Evolutionary conservation across 1,140 invertebrate genomes (phyloP), one percentile per base, ranked within the genome.

Genomic region (Homarus americanus): DNA sequence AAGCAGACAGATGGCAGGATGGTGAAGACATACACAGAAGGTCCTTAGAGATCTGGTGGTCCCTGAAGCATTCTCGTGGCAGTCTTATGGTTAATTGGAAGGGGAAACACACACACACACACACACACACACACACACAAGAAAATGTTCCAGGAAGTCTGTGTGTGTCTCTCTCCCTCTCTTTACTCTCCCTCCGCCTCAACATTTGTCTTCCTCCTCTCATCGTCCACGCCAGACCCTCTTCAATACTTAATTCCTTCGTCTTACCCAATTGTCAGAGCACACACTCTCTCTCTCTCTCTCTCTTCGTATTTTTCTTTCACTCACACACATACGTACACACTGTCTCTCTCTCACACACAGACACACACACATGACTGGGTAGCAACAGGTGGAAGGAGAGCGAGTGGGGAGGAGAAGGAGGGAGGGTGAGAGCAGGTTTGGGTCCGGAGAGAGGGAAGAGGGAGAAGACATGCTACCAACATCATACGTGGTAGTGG

Each of bases 361-460:
- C n/a, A 79, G 12, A 49, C 15, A 49, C 1, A 66, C 15, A 17
- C 24, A 69, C 28, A 36, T 10, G 38, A n/a, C 15, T 41, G 20
- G 15, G 0, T 72, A 41, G n/a, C 20, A 20, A 69, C 20, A 41
- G 1, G 20, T 3, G 34, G 24, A 41, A 75, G 20, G 41, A 10
- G 69, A 86, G 40, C 40, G 40, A 86, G 66, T 44, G 83, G 44
- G 58, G 41, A 28, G 76, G 34, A 44, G 40, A 84, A 41, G 32
- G 38, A 72, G 63, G 53, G 66, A 84, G 63, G 41, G 63, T 34
- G 66, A 41, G 63, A 84, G 63, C 40, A 32, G 72, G 82, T 72
- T 34, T 58, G 38, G 36, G 82, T 17, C 9, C 0, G 44, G 28
- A 24, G 58, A 63, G 58, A 63, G 58, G 24, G 58, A 63, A 20